Percentiles rank a stretch among this genome's conserved stretches.
phyloP scores from a whole-genome alignment of 2,888 invertebrate genomes.

The Panopea generosa region DNA sequence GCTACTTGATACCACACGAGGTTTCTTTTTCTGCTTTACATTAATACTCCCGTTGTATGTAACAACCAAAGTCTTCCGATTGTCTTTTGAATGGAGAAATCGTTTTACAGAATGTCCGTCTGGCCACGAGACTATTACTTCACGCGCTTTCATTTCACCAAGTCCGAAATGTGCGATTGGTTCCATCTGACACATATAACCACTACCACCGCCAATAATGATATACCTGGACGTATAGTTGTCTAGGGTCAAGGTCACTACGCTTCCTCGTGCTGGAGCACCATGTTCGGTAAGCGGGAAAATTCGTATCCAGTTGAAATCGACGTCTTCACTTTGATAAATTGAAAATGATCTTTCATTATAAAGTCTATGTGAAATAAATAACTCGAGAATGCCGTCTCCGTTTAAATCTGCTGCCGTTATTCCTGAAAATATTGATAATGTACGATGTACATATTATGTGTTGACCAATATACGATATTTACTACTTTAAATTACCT shows the following conservation, averaged over 20 bases:
- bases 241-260: constrained; percentile 69
- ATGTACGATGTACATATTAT: too few relatives aligned
- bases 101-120: constrained; percentile 59
- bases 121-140: constrained; percentile 67
- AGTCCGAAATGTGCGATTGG: constrained; percentile 81
- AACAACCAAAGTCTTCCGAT: constrained; percentile 31
- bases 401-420: constrained; percentile 76
- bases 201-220: constrained; percentile 79
- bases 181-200: constrained; percentile 80
- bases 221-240: constrained; percentile 49
- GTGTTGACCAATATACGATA: neutral
- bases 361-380: constrained; percentile 72
- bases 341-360: constrained; percentile 22
- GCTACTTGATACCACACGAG: too few relatives aligned
- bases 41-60: constrained; percentile 44
- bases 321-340: constrained; percentile 4
- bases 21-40: too few relatives aligned
- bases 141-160: constrained; percentile 35
- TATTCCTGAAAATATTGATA: constrained; percentile 66
- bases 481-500: too few relatives aligned
- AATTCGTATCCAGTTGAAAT: constrained; percentile 75
- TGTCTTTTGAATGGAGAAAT: constrained; percentile 23
- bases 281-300: constrained; percentile 73
- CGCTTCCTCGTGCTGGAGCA: constrained; percentile 79
- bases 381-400: constrained; percentile 78